These are phyloP conservation scores for Iphiclides podalirius DNA, from an alignment of 2,888 invertebrate species.

Conservation along the genomic window DNA sequence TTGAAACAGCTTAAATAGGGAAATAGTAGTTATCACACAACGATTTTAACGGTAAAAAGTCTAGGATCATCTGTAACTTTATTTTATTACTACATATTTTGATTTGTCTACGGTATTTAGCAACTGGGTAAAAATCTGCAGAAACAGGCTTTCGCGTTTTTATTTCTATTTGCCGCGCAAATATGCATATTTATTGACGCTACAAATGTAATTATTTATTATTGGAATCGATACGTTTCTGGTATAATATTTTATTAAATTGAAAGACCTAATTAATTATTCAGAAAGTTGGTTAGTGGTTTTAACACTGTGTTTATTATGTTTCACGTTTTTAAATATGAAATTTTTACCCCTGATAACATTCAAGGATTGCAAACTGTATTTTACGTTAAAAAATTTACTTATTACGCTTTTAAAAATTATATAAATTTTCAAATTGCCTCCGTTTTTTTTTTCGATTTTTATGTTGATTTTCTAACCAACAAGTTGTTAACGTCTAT, in stretches of 20 bases:
- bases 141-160: constrained; percentile 3
- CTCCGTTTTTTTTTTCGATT: too few relatives aligned
- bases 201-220: constrained; percentile 6
- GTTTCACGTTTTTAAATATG: too few relatives aligned
- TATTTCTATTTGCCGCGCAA: not conserved
- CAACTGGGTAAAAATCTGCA: not conserved
- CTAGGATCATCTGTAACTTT: not conserved
- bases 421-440: too few relatives aligned
- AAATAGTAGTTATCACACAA: not conserved
- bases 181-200: constrained; percentile 16
- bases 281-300: not conserved
- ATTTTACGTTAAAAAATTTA: too few relatives aligned
- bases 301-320: too few relatives aligned
- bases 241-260: constrained; percentile 7
- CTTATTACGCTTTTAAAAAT: too few relatives aligned
- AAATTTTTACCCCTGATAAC: too few relatives aligned
- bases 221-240: constrained; percentile 7
- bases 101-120: constrained; percentile 1
- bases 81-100: not conserved
- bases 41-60: not conserved
- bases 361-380: too few relatives aligned
- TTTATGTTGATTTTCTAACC: too few relatives aligned
- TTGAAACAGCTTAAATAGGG: not conserved
- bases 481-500: too few relatives aligned
- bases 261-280: not conserved